phyloP scores from a whole-genome alignment of 2,797 vertebrate genomes.

The Pelodytes ibericus region DNA sequence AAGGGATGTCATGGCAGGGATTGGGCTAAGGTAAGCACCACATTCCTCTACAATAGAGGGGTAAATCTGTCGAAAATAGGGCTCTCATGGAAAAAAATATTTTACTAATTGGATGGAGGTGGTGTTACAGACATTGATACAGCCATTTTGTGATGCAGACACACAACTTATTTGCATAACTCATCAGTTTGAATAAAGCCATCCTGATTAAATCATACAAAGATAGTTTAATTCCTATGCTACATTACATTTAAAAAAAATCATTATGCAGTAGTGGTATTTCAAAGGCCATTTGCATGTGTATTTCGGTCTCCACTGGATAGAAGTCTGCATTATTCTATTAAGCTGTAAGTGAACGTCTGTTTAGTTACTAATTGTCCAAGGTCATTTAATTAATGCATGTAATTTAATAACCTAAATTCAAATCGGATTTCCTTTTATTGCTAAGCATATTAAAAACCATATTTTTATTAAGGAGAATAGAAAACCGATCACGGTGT shows the following conservation, averaged over 20 bases:
- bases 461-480: conserved; percentile 26
- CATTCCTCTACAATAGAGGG: too few species aligned
- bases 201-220: not conserved
- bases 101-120: too few species aligned
- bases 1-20: too few species aligned
- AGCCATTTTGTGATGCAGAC: not conserved
- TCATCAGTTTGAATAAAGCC: not conserved
- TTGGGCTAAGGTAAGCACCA: too few species aligned
- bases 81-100: too few species aligned
- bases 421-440: conserved; percentile 41
- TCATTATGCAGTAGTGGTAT: conserved; percentile 35
- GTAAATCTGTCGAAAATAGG: too few species aligned
- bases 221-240: conserved; percentile 9
- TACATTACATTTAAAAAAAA: conserved; percentile 41
- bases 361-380: conserved; percentile 38
- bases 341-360: conserved; percentile 26
- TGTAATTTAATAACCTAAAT: conserved; percentile 39
- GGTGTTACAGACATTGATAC: too few species aligned
- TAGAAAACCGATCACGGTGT: conserved; percentile 4
- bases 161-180: not conserved
- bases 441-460: conserved; percentile 34
- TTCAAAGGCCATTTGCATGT: conserved; percentile 39
- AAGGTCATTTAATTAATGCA: conserved; percentile 35
- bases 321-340: conserved; percentile 33
- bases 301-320: conserved; percentile 12